phyloP scores from a whole-genome alignment of 2,888 invertebrate species.

The Mimas tiliae region DNA sequence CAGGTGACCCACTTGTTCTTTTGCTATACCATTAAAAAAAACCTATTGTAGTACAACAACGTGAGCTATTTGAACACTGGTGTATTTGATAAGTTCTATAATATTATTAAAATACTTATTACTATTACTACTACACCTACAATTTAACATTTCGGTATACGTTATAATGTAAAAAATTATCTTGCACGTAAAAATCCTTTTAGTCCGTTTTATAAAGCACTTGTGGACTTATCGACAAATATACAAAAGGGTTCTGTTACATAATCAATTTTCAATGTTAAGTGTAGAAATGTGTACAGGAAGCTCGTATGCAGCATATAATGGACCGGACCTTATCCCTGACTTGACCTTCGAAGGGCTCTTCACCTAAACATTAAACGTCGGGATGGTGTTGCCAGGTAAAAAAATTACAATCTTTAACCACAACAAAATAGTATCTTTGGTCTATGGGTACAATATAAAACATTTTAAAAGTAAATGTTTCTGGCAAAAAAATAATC shows the following conservation, averaged over 20 bases:
- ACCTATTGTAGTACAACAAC: too few relatives aligned
- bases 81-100: too few relatives aligned
- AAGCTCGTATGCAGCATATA: constrained; percentile 2
- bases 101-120: too few relatives aligned
- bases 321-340: constrained; percentile 8
- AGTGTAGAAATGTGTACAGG: constrained; percentile 12
- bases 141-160: background rate
- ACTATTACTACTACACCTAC: too few relatives aligned
- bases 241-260: constrained; percentile 16
- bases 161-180: too few relatives aligned
- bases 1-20: too few relatives aligned
- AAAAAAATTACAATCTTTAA: background rate
- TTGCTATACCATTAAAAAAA: too few relatives aligned
- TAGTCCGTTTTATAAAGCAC: background rate
- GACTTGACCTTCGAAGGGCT: constrained; percentile 3
- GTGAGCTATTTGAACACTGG: too few relatives aligned
- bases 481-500: too few relatives aligned
- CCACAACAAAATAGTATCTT: too few relatives aligned
- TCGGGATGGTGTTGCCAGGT: background rate
- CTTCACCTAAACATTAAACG: background rate
- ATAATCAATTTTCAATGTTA: background rate
- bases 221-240: background rate
- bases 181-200: background rate
- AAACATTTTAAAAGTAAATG: too few relatives aligned
- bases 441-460: too few relatives aligned